A percentile compares a stretch with the other conserved stretches of the same genome.
These are phyloP conservation scores for Rhodeus uyekii DNA, from an alignment of 2,797 vertebrate genomes.

Conservation along the genomic window DNA sequence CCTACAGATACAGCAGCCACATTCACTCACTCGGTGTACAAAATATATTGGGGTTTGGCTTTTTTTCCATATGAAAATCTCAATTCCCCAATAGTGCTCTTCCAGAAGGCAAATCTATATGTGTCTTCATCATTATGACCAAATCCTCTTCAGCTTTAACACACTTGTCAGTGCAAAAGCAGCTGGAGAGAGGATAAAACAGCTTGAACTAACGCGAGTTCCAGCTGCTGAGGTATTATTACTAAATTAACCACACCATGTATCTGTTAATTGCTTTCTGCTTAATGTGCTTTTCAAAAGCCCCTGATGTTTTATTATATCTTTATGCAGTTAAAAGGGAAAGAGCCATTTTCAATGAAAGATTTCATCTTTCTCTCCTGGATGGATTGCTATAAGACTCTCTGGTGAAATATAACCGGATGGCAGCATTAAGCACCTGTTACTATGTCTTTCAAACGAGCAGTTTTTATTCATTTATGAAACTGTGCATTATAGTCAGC, in stretches of 20 bases:
- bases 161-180: constrained; percentile 76
- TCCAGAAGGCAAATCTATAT: constrained; percentile 74
- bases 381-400: constrained; percentile 77
- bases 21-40: constrained; percentile 47
- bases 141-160: constrained; percentile 77
- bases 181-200: constrained; percentile 80
- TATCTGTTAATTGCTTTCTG: constrained; percentile 83
- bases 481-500: constrained; percentile 55
- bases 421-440: constrained; percentile 82
- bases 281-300: constrained; percentile 82
- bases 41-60: constrained; percentile 65
- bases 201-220: constrained; percentile 70
- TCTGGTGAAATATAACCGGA: constrained; percentile 80
- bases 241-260: constrained; percentile 81
- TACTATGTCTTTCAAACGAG: constrained; percentile 64
- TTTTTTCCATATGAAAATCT: constrained; percentile 72
- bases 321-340: constrained; percentile 73
- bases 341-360: constrained; percentile 74
- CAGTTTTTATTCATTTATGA: constrained; percentile 65
- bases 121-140: constrained; percentile 76
- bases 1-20: constrained; percentile 46
- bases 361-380: constrained; percentile 66
- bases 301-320: constrained; percentile 65
- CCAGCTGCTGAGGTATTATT: constrained; percentile 83
- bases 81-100: constrained; percentile 61